phyloP scores from a whole-genome alignment of 2,113 vertebrate species.

The Mohoua ochrocephala region DNA sequence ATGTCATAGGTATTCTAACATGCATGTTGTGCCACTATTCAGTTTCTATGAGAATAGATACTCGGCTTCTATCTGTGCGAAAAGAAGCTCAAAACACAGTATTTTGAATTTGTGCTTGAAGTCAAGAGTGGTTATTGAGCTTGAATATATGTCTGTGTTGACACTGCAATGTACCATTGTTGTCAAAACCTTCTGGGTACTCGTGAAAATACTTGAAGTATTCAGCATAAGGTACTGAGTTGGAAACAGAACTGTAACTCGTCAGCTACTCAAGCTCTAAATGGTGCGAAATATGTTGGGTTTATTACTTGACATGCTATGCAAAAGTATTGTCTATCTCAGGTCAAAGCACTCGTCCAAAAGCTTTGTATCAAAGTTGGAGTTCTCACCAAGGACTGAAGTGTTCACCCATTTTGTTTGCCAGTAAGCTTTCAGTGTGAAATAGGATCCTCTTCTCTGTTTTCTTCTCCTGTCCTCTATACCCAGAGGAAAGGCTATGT shows the following conservation, averaged over 20 bases:
- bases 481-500: neutral
- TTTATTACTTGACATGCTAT: neutral
- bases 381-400: neutral
- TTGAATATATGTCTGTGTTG: fast-evolving
- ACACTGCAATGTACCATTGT: fast-evolving
- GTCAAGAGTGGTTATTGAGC: neutral
- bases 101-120: neutral
- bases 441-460: neutral
- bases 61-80: neutral
- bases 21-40: neutral
- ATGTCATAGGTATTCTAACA: neutral
- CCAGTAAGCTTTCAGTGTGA: neutral
- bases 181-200: neutral
- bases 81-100: neutral
- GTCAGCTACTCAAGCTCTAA: neutral
- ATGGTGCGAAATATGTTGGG: neutral
- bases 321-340: neutral
- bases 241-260: neutral
- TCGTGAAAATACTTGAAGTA: neutral
- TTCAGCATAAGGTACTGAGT: neutral
- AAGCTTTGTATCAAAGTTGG: neutral
- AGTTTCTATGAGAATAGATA: fast-evolving
- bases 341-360: neutral
- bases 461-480: neutral
- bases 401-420: neutral